Base-by-base conservation (phyloP, 2,113 vertebrate genomes). In the Tricholaema leucomelas region DNA sequence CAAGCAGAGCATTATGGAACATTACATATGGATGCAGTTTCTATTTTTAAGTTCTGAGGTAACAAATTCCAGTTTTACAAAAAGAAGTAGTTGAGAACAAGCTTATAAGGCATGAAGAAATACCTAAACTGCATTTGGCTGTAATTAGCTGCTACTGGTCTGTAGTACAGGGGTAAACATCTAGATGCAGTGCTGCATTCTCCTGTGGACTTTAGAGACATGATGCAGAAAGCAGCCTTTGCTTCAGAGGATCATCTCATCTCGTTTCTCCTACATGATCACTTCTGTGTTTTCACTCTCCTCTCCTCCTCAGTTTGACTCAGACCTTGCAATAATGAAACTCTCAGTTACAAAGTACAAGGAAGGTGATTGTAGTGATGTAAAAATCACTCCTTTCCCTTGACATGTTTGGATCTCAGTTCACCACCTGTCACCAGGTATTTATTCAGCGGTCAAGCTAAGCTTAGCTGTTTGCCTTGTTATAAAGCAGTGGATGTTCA, bases 31-130 rank as follows among this genome's bases (percentile, higher is more conserved):
- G 3, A 72, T 8, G 27, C 12, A 15, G 19, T 71, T 71, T 17
- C 88, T 75, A 56, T 71, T 92, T 91, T 92, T 69, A 83, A 77
- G 10, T 46, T n/a, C 80, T 88, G 65, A 91, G 55, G 35, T 61
- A 90, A 80, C 18, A 66, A 82, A 73, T 70, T 74, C 76, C 80
- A 77, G 25, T 50, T 91, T 82, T 63, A 67, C 15, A 36, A 19
- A 58, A 21, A 58, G 67, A 27, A 16, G 42, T 2, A 3, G 25
- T 78, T 20, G n/a, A 21, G 36, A 85, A 46, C 46, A 59, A 85
- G 60, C 33, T 76, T 46, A 24, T 6, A 63, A 0, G 0, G 27
- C 42, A 67, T 55, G 52, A n/a, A 55, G 50, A 54, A 48, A 67
- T 5, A 59, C 9, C 28, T 36, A 15, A 30, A 48, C 3, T 31